Evolutionary conservation across 2,888 invertebrate genomes (phyloP), one percentile per base, ranked within the genome.

Genomic region (Baronia brevicornis): DNA sequence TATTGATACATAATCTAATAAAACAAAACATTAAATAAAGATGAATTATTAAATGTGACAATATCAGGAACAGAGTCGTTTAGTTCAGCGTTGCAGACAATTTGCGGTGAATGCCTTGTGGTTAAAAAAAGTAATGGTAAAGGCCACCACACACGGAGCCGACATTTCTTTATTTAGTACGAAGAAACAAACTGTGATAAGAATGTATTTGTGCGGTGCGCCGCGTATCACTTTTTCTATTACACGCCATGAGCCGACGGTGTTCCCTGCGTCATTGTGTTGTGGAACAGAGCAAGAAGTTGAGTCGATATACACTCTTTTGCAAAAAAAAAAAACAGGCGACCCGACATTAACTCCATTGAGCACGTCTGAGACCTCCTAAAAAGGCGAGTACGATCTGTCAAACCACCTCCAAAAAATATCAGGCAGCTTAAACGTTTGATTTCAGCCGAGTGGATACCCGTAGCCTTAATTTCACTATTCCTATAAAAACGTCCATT

Each of bases 201-300:
- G 59, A 62, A 57, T 54, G 60, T 65, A 60, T 57, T 60, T 52
- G 67, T 71, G 79, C 64, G 79, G 77, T 72, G 65, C 57, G 63
- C 73, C 67, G 62, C 63, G 66, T 67, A 77, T 71, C 71, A 73
- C 66, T 80, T 80, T 80, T 78, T 79, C 79, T 80, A 73, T 77
- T 77, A 73, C 66, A 57, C 48, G 53, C 56, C 53, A 47, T 47
- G 52, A 41, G 46, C 47, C 50, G 51, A 39, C 60, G 48, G 51
- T 51, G 49, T 48, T 60, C 43, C 46, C 51, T 47, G 45, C 56
- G 55, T 48, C 49, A 46, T 45, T 48, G 42, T 36, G 44, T 39
- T 36, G 36, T 30, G 24, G 51, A 41, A 56, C 47, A 53, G 29
- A 1, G 35, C 10, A 20, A 21, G 7, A 2, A 3, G 10, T 48